A percentile compares a stretch with the other conserved stretches of the same genome.
These are phyloP conservation scores for Pseudomyrmex flavicornis DNA, from an alignment of 1,140 invertebrate species.

Conservation along the genomic window DNA sequence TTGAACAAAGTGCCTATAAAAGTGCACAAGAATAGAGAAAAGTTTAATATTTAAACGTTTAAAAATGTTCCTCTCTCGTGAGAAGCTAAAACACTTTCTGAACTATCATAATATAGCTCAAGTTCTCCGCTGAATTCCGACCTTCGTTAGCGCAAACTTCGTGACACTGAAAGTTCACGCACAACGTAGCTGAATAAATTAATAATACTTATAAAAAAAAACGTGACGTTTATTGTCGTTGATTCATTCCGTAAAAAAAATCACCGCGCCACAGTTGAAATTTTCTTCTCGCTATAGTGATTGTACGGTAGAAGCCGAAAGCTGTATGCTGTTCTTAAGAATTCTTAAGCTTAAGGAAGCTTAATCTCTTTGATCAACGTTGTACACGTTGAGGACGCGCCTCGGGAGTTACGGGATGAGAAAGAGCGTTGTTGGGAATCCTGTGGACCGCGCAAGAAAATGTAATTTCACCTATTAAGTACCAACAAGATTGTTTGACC, in stretches of 20 bases:
- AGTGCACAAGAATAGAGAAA: too few species aligned
- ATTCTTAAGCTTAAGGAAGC: slow-evolving; percentile 51
- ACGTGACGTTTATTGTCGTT: slow-evolving; percentile 21
- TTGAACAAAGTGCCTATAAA: too few species aligned
- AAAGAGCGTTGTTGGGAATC: slow-evolving; percentile 57
- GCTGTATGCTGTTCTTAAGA: neutral
- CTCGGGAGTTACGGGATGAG: neutral
- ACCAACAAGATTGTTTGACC: slow-evolving; percentile 67
- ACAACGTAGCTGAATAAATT: neutral
- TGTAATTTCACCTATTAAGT: slow-evolving; percentile 71
- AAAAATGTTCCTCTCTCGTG: too few species aligned
- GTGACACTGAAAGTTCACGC: neutral
- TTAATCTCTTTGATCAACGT: slow-evolving; percentile 56
- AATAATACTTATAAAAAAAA: neutral
- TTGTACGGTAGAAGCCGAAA: neutral
- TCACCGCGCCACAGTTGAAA: neutral
- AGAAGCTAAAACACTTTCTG: too few species aligned
- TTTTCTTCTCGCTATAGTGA: neutral
- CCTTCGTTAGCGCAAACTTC: neutral
- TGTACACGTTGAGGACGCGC: slow-evolving; percentile 19
- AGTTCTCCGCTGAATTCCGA: neutral
- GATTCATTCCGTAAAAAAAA: neutral
- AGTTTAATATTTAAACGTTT: too few species aligned
- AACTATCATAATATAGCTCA: neutral
- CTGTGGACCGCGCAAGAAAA: slow-evolving; percentile 62